Conservation (phyloP, 2,797 vertebrate genomes). For the Heteromormyrus szaboi region DNA sequence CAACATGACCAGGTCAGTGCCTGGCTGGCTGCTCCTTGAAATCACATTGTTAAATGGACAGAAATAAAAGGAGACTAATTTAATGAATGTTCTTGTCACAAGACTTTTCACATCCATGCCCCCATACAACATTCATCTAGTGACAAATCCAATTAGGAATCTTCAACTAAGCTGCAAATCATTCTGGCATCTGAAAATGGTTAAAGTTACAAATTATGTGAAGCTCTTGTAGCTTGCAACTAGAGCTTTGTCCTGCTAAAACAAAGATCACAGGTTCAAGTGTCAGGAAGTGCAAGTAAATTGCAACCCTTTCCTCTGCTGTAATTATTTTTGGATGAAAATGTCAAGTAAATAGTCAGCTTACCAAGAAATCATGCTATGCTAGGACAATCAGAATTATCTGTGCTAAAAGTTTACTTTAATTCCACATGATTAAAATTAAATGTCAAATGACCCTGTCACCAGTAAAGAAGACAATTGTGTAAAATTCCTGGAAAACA, state of each 20-base stretch:
- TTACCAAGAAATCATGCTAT: neutral
- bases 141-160: neutral
- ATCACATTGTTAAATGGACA: neutral
- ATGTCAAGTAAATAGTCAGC: neutral
- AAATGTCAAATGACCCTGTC: neutral
- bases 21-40: neutral
- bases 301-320: neutral
- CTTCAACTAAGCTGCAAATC: neutral
- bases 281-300: neutral
- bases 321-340: neutral
- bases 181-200: neutral
- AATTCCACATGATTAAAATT: neutral
- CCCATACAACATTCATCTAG: neutral
- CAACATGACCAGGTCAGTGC: neutral
- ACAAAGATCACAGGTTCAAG: neutral
- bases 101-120: neutral
- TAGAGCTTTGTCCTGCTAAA: neutral
- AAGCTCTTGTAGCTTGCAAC: neutral
- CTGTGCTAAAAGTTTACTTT: neutral
- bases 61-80: neutral
- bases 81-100: neutral
- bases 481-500: neutral
- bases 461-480: neutral
- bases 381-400: neutral
- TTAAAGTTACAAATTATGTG: neutral